phyloP scores from a whole-genome alignment of 1,140 invertebrate species.

The Maniola jurtina region DNA sequence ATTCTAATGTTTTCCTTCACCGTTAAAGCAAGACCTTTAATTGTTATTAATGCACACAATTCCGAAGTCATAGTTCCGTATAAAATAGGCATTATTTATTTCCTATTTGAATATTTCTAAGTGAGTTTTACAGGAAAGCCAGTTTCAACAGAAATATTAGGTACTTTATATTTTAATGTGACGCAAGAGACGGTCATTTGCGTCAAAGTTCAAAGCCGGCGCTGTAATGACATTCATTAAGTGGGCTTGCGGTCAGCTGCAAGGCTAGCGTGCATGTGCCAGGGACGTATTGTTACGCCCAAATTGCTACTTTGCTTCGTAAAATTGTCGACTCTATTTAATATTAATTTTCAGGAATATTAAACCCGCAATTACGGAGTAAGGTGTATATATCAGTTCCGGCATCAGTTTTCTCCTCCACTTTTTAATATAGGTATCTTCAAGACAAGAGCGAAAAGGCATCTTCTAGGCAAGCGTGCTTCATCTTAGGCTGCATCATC shows the following conservation, averaged over 20 bases:
- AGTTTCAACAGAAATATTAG: background rate
- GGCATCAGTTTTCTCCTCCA: too few species aligned
- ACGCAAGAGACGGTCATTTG: background rate
- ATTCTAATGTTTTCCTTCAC: too few species aligned
- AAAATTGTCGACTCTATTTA: background rate
- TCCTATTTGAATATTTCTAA: too few species aligned
- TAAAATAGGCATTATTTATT: background rate
- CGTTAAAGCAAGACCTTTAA: too few species aligned
- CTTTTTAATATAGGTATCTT: too few species aligned
- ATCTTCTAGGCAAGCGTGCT: too few species aligned
- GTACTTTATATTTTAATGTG: background rate
- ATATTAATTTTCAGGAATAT: slow-evolving; percentile 1
- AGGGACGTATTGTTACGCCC: background rate
- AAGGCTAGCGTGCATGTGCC: background rate
- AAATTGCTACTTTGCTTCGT: background rate
- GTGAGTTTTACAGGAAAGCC: background rate
- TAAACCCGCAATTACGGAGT: background rate
- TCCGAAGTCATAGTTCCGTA: too few species aligned
- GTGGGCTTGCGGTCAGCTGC: slow-evolving; percentile 1
- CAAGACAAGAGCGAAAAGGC: too few species aligned
- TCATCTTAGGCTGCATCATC: too few species aligned
- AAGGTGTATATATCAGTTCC: background rate
- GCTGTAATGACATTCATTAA: background rate
- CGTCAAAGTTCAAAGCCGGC: background rate
- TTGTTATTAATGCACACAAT: too few species aligned